Conservation (phyloP, 2,888 invertebrate genomes). For the Diloba caeruleocephala region DNA sequence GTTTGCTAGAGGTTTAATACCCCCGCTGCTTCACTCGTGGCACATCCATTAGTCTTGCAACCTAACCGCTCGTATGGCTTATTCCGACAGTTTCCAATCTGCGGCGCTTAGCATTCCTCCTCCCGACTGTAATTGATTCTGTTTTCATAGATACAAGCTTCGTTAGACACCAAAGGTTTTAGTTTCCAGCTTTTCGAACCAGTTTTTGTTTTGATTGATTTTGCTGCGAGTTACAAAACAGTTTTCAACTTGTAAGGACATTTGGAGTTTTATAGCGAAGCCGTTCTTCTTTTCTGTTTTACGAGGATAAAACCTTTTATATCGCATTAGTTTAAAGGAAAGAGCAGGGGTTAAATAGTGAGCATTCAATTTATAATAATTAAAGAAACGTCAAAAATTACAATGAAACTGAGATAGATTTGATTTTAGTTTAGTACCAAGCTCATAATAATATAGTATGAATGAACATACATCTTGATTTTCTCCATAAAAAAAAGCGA, state of each 20-base stretch:
- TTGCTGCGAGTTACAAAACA: conserved; percentile 37
- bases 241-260: conserved; percentile 39
- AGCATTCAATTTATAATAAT: too few species aligned
- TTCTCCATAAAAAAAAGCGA: too few species aligned
- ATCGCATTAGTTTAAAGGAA: conserved; percentile 13
- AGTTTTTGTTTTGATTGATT: conserved; percentile 42
- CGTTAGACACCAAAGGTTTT: conserved; percentile 35
- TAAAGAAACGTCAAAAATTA: too few species aligned
- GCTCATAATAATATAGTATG: too few species aligned
- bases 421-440: too few species aligned
- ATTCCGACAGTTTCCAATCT: conserved; percentile 27
- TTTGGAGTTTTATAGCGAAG: conserved; percentile 11
- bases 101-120: conserved; percentile 4
- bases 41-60: conserved; percentile 26
- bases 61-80: conserved; percentile 14
- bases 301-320: conserved; percentile 8
- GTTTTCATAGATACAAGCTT: conserved; percentile 37
- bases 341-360: too few species aligned
- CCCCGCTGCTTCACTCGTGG: conserved; percentile 8
- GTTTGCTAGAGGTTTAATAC: conserved; percentile 36
- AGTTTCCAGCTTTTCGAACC: conserved; percentile 26
- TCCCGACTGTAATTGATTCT: conserved; percentile 35
- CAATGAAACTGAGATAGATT: too few species aligned
- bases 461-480: too few species aligned
- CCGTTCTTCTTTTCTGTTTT: conserved; percentile 8